These are phyloP conservation scores for Homalodisca vitripennis DNA, from an alignment of 1,140 invertebrate species.

Conservation along the genomic window DNA sequence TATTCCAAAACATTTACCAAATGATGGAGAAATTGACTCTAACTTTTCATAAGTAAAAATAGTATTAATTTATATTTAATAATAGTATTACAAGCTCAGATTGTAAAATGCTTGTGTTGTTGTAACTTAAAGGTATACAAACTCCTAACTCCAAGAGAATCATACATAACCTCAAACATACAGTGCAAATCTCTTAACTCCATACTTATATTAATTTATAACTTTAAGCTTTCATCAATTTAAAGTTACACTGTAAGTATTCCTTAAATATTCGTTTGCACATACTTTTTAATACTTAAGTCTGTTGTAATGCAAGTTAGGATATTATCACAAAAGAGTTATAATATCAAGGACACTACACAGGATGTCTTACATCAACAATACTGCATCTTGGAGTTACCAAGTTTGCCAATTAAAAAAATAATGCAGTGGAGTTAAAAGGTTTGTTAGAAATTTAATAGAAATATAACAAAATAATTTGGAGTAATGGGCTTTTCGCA, in stretches of 20 bases:
- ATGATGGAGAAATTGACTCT: background rate
- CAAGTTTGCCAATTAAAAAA: constrained; percentile 21
- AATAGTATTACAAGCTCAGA: background rate
- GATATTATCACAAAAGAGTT: background rate
- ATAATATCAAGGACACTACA: background rate
- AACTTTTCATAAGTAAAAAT: background rate
- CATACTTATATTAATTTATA: background rate
- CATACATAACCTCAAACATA: background rate
- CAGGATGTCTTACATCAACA: background rate
- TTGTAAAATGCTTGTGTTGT: background rate
- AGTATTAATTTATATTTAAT: background rate
- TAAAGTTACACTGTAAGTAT: background rate
- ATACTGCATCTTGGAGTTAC: constrained; percentile 1
- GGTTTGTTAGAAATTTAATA: constrained; percentile 1
- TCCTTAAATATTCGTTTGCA: background rate
- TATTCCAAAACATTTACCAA: background rate
- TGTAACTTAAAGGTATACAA: background rate
- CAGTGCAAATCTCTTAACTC: constrained; percentile 7
- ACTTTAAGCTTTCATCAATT: background rate
- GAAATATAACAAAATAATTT: background rate
- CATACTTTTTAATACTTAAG: constrained; percentile 16
- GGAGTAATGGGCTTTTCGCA: background rate
- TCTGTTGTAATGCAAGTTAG: background rate
- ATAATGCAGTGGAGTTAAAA: constrained; percentile 4
- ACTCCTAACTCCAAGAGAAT: background rate